Evolutionary conservation across 2,888 invertebrate species (phyloP).

Genomic region (Digitonthophagus gazella): DNA sequence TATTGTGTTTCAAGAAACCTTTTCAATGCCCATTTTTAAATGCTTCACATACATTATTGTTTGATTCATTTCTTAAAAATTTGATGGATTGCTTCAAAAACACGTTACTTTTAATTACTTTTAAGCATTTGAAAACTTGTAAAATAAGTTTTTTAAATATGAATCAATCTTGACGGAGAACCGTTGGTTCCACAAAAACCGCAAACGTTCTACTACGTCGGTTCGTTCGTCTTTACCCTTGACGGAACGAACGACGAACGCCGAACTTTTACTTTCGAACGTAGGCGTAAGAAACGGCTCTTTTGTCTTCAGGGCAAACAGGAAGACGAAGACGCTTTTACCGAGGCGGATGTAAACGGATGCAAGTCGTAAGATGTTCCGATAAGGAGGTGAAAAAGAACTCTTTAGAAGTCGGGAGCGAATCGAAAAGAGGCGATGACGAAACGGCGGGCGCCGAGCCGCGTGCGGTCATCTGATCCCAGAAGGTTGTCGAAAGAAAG

Average conservation of each 20-base stretch:
- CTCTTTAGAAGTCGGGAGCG: too few species aligned
- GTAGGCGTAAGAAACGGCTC: conserved; percentile 44
- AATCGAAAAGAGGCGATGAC: background rate
- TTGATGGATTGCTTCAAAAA: too few species aligned
- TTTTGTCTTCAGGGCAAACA: background rate
- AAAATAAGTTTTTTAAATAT: too few species aligned
- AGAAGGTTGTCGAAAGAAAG: background rate
- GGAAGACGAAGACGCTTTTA: background rate
- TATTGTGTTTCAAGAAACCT: too few species aligned
- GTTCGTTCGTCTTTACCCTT: background rate
- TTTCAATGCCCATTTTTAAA: too few species aligned
- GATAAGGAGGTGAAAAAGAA: too few species aligned
- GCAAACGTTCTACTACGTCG: background rate
- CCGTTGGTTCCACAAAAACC: background rate
- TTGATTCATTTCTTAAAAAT: too few species aligned
- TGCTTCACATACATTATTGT: too few species aligned
- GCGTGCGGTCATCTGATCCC: background rate
- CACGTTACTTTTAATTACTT: too few species aligned
- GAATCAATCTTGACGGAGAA: background rate
- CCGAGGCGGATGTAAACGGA: background rate
- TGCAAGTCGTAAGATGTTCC: too few species aligned
- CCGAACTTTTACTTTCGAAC: conserved; percentile 49
- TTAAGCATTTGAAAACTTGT: too few species aligned
- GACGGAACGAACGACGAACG: background rate
- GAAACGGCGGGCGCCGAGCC: background rate